A percentile compares a stretch with the other conserved stretches of the same genome.
Evolutionary conservation across 2,113 vertebrate species (phyloP).

Genomic region (Pituophis catenifer): DNA sequence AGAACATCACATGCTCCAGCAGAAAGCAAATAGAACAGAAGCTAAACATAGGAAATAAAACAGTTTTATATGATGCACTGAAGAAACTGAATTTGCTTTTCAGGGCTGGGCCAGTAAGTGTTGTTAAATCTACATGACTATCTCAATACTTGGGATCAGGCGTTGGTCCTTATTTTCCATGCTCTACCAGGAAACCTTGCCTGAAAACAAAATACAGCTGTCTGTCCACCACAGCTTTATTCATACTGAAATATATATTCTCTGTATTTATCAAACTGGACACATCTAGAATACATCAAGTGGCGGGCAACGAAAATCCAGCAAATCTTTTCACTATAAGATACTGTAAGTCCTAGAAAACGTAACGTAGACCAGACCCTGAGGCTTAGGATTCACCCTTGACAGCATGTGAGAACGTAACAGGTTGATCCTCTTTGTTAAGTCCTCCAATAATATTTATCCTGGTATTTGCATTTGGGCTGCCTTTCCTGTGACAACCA

Average conservation of each 20-base stretch:
- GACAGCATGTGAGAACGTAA: neutral
- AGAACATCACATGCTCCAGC: slow-evolving; percentile 35
- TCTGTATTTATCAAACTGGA: too few species aligned
- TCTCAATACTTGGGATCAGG: slow-evolving; percentile 12
- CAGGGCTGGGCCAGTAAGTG: slow-evolving; percentile 31
- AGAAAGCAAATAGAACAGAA: slow-evolving; percentile 7
- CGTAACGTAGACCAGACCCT: neutral
- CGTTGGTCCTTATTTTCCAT: slow-evolving; percentile 7
- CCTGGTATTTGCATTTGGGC: neutral
- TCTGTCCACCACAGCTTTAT: neutral
- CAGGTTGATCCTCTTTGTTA: neutral
- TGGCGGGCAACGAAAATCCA: neutral
- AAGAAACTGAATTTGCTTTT: slow-evolving; percentile 52
- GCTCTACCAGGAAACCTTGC: neutral
- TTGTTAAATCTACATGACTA: slow-evolving; percentile 43
- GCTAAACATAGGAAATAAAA: slow-evolving; percentile 53
- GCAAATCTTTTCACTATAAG: neutral
- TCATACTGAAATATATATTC: neutral
- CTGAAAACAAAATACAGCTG: neutral
- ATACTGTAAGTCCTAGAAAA: neutral
- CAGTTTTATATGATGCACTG: slow-evolving; percentile 50
- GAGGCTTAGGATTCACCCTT: neutral
- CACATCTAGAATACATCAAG: neutral
- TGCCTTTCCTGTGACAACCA: neutral
- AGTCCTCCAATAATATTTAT: neutral